Percentiles rank a stretch among this genome's conserved stretches.
Conservation (phyloP, 2,888 invertebrate genomes). For the Orchestes rusci region DNA sequence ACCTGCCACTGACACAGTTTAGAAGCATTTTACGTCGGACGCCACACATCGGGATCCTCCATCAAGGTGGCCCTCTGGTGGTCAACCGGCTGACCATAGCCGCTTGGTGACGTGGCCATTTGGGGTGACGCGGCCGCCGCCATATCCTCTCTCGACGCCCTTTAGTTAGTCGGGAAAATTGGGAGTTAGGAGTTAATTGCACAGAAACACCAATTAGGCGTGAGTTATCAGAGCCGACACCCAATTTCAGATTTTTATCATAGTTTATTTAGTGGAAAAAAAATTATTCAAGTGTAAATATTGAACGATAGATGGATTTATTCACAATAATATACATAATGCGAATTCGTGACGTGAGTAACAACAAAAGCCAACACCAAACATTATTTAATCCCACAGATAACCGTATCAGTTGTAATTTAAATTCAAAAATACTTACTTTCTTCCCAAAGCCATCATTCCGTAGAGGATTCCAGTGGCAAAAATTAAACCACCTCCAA, state of each 20-base stretch:
- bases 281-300: no score
- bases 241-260: no score
- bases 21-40: constrained; percentile 68
- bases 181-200: no score
- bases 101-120: constrained; percentile 50
- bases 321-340: no score
- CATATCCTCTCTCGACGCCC: constrained; percentile 80
- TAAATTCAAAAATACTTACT: constrained; percentile 83
- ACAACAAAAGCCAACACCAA: no score
- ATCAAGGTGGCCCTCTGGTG: constrained; percentile 76
- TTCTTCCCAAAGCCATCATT: constrained; percentile 91
- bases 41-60: constrained; percentile 92
- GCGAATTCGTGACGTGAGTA: no score
- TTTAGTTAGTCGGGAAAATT: constrained; percentile 39
- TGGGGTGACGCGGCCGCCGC: constrained; percentile 71
- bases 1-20: constrained; percentile 35
- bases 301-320: no score
- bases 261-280: no score
- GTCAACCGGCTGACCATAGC: constrained; percentile 50
- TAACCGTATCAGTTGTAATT: no score
- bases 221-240: no score
- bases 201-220: no score
- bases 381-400: no score
- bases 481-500: constrained; percentile 86
- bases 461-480: constrained; percentile 85